Base-by-base conservation (phyloP, 2,888 invertebrate species). In the Deroplatys truncata region DNA sequence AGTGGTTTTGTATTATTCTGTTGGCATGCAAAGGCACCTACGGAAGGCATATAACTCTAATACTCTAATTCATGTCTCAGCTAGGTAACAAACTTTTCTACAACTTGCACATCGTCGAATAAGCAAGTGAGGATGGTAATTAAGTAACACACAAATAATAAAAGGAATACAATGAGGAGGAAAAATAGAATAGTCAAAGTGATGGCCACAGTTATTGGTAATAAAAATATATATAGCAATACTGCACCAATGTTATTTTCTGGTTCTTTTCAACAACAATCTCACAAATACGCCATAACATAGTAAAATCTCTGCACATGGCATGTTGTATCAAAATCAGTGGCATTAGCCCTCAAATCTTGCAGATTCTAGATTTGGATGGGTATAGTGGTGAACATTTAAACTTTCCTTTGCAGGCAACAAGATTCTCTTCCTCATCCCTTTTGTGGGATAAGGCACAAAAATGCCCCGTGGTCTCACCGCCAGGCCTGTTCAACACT, bases 1-100 rank as follows among this genome's bases (percentile, higher is more conserved):
- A 89, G 56, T 86, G 82, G 31, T 56, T 86, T 82, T 86, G 29
- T 86, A 20, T 86, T 31, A 85, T 43, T 43, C 28, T 56, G 83
- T 86, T 82, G 83, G 89, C 89, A 89, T 89, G 89, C 89, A 86
- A 90, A 90, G 90, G 90, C 90, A 90, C 90, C 90, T 90, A 90
- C 88, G 72, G 89, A 90, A 90, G 90, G 90, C 90, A 87, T 85
- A 87, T 84, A 88, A 88, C 28, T 86, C 86, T 86, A 86, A 86
- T 82, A 82, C 13, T 86, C 86, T 86, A 86, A 85, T 49, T 72
- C 15, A 86, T 86, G 86, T 82, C 82, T 86, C 86, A 86, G 35
- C 88, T 88, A 88, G 85, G 82, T 82, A 84, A 88, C 16, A 49
- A 83, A 86, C 89, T 89, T 82, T 87, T 82, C 82, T 87, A 72